These are phyloP conservation scores for Pristis pectinata DNA, from an alignment of 2,797 vertebrate genomes.

Conservation along the genomic window DNA sequence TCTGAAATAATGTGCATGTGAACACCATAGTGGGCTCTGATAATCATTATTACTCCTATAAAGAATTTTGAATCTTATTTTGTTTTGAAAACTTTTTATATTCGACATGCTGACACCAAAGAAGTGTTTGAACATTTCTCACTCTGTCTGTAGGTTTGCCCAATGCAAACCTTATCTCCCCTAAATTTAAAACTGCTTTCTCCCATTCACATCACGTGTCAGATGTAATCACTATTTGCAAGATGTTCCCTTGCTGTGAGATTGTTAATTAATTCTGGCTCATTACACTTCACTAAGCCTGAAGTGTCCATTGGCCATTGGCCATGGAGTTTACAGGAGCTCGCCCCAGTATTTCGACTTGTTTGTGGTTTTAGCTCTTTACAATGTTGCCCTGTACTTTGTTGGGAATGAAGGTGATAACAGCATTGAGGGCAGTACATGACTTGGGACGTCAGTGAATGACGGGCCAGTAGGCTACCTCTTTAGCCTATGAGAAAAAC, in stretches of 20 bases:
- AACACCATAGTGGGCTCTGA: neutral
- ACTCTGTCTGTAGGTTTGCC: neutral
- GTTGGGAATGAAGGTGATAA: neutral
- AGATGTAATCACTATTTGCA: neutral
- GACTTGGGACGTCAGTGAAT: neutral
- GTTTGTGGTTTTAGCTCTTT: neutral
- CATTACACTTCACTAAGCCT: neutral
- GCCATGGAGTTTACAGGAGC: neutral
- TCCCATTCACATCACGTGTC: neutral
- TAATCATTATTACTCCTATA: neutral
- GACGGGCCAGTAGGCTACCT: neutral
- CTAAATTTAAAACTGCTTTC: neutral
- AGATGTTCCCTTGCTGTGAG: neutral
- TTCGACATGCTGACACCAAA: neutral
- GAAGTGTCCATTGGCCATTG: neutral
- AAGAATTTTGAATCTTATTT: neutral
- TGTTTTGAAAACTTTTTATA: neutral
- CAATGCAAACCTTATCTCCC: neutral
- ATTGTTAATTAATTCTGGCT: neutral
- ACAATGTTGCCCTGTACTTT: neutral
- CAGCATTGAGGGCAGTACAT: neutral
- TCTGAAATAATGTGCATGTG: neutral
- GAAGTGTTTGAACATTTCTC: neutral
- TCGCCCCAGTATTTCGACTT: neutral
- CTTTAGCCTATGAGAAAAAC: no score